Evolutionary conservation across 2,113 vertebrate species (phyloP), one percentile per base, ranked within the genome.

Genomic region (Daubentonia madagascariensis): DNA sequence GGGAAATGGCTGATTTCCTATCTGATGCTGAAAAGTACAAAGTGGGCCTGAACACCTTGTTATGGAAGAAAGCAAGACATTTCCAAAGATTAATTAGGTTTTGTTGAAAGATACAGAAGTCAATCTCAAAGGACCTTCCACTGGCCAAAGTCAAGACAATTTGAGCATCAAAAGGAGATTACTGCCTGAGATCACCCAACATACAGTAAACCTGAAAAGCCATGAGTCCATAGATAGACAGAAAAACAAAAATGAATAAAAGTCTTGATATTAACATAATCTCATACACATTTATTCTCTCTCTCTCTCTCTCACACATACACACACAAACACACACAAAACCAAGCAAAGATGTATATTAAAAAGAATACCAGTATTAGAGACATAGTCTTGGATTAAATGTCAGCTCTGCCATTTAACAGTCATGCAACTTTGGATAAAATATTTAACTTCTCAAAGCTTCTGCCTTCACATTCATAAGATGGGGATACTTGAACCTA

Each of bases 361-460:
- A 50, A 65, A 84, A 68, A 89, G 57, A 87, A 65, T 1, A n/a
- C 7, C 48, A 65, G 25, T 57, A 45, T 28, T 80, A 85, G 20
- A 90, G 17, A 92, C 20, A 52, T 4, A 63, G 22, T 65, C 28
- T 86, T 87, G 52, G 20, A 63, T 91, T 80, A 73, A 72, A 80
- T 54, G 92, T 86, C 83, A 87, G 22, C n/a, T 80, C 16, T 73
- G 65, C 50, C 59, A 95, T 76, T 78, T 54, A 78, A 86, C 20
- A 67, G 2, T 16, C 22, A 28, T 25, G 52, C 48, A 37, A 68
- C 37, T 57, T 48, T 67, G 59, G 30, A 85, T 14, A 87, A 79
- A 87, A 80, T 79, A 59, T 73, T 89, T 54, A 89, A 80, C 35
- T 79, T 95, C 63, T 95, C 16, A 61, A 85, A 95, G 14, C 35